Evolutionary conservation across 64 coral and sea anemone species (phyloP), one percentile per base, ranked within the genome.

Genomic region (Stylophora pistillata): DNA sequence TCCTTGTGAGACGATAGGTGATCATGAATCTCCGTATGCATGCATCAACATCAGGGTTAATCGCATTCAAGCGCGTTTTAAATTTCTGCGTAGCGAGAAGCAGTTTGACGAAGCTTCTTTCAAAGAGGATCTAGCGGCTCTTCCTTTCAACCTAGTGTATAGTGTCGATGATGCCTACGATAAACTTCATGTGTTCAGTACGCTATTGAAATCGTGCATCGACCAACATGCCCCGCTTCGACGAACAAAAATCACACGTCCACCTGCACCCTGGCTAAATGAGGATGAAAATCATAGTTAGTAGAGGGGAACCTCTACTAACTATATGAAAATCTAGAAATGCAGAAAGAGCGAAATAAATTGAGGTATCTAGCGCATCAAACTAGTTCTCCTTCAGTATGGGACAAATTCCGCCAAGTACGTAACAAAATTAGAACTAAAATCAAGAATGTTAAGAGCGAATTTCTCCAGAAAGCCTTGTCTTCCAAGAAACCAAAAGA

Each of bases 201-300:
- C 61, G 16, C 71, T 91, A 32, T 62, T 72, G 17, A 55, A 71
- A 32, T 58, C 71, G 59, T 85, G 80, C 53, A 76, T 91, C 68
- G 79, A 61, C 79, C 80, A 61, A 81, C 78, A 85, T 34, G 71
- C 69, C 23, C 80, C n/a, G n/a, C 83, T 53, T 53, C 56, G 20
- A 53, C 64, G 61, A 71, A 53, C 64, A 63, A 86, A 86, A 53
- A 72, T 86, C 32, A 86, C 85, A 13, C 85, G 85, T 27, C 70
- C 85, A 17, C 68, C 68, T 56, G 85, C 85, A 9, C 85, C 70
- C 64, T 86, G 85, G 85, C 65, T 74, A 86, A 86, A 74, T 53
- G 85, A 73, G 33, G 66, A 55, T 27, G 25, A 41, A 15, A 74
- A n/a, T 32, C 77, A 56, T 10, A 56, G 55, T n/a, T 56, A n/a